These are phyloP conservation scores for Agrilus cyanescens DNA, from an alignment of 2,888 invertebrate species.

Conservation along the genomic window DNA sequence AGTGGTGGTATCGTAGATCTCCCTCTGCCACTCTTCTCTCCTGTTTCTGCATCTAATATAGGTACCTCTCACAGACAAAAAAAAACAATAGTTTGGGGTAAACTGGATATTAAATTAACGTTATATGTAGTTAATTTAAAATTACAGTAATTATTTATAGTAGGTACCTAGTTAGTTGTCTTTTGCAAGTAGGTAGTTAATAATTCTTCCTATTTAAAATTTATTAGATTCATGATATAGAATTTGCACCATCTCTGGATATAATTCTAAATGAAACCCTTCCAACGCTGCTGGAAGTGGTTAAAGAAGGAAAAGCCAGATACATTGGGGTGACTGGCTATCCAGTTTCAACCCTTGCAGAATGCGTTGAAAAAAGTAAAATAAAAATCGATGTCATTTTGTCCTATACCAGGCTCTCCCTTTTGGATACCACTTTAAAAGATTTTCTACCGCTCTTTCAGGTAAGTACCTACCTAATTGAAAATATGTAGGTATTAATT, in stretches of 20 bases:
- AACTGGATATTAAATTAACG: too few species aligned
- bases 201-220: not conserved
- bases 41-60: too few species aligned
- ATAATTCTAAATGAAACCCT: slow-evolving; percentile 75
- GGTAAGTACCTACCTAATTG: slow-evolving; percentile 35
- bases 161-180: not conserved
- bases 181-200: not conserved
- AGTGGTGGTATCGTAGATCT: too few species aligned
- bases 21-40: too few species aligned
- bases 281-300: slow-evolving; percentile 65
- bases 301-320: slow-evolving; percentile 58
- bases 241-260: slow-evolving; percentile 68
- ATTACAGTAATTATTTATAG: too few species aligned
- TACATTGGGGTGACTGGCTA: slow-evolving; percentile 84
- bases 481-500: not conserved
- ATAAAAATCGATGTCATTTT: slow-evolving; percentile 60
- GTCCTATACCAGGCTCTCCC: slow-evolving; percentile 67
- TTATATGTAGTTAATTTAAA: too few species aligned
- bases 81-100: too few species aligned
- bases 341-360: slow-evolving; percentile 63
- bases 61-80: too few species aligned
- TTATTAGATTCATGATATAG: slow-evolving; percentile 79
- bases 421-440: slow-evolving; percentile 66
- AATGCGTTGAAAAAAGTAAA: slow-evolving; percentile 53
- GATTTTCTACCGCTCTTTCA: slow-evolving; percentile 65